These are phyloP conservation scores for Magallana gigas DNA, from an alignment of 1,140 invertebrate species.

Conservation along the genomic window DNA sequence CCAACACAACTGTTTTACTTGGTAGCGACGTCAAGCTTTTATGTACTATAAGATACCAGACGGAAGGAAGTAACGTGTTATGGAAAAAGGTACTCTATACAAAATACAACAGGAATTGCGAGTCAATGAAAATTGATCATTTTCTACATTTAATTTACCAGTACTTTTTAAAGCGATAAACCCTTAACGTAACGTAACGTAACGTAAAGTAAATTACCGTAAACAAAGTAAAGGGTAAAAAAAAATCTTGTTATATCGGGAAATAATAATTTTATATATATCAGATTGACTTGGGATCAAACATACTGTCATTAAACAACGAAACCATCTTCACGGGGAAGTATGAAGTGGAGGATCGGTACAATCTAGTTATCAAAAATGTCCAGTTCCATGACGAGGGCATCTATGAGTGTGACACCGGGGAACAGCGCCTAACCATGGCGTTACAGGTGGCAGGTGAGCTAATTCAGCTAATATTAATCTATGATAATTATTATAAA, in stretches of 20 bases:
- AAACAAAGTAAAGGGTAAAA: too few relatives aligned
- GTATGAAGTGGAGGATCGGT: constrained; percentile 3
- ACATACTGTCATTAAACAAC: constrained; percentile 27
- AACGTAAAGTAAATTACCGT: too few relatives aligned
- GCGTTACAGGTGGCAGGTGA: constrained; percentile 4
- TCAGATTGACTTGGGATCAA: constrained; percentile 25
- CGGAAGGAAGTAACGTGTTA: background rate
- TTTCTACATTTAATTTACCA: too few relatives aligned
- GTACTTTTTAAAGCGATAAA: too few relatives aligned
- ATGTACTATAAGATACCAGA: constrained; percentile 18
- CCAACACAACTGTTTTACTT: constrained; percentile 7
- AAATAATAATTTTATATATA: too few relatives aligned
- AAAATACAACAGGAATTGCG: background rate
- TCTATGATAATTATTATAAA: too few relatives aligned
- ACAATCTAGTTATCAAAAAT: constrained; percentile 8
- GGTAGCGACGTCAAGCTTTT: constrained; percentile 19
- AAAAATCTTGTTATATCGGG: too few relatives aligned
- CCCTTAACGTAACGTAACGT: too few relatives aligned
- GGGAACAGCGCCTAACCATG: constrained; percentile 3
- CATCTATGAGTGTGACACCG: constrained; percentile 20
- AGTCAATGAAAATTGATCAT: background rate
- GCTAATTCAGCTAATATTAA: background rate
- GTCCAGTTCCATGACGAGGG: constrained; percentile 12
- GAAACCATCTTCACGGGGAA: background rate
- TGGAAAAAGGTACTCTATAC: constrained; percentile 12